A percentile compares a stretch with the other conserved stretches of the same genome.
phyloP scores from a whole-genome alignment of 2,888 invertebrate genomes.

The Xestia sexstrigata region DNA sequence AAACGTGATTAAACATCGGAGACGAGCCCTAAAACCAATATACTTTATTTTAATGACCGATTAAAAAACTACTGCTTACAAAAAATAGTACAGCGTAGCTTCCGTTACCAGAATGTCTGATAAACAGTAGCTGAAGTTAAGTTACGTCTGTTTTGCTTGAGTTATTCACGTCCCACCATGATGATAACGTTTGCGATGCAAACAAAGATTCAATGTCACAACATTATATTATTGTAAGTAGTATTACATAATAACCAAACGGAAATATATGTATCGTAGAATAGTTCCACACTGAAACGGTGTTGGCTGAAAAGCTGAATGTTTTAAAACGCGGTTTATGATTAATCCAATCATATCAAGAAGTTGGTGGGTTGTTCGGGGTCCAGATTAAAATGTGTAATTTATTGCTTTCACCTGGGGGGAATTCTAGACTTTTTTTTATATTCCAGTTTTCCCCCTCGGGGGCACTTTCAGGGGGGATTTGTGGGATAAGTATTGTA shows the following conservation, averaged over 20 bases:
- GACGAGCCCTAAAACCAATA: slow-evolving; percentile 8
- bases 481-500: no score
- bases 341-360: slow-evolving; percentile 3
- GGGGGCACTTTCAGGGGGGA: no score
- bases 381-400: neutral
- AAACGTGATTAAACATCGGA: slow-evolving; percentile 35
- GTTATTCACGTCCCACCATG: slow-evolving; percentile 21
- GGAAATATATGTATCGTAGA: neutral
- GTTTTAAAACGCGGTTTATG: neutral
- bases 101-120: neutral
- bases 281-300: neutral
- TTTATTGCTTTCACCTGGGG: slow-evolving; percentile 11
- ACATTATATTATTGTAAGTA: slow-evolving; percentile 15
- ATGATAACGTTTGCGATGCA: slow-evolving; percentile 40
- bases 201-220: slow-evolving; percentile 49
- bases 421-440: no score
- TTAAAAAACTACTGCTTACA: slow-evolving; percentile 24
- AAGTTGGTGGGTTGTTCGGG: slow-evolving; percentile 14
- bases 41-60: neutral
- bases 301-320: neutral
- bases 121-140: slow-evolving; percentile 34
- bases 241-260: slow-evolving; percentile 29
- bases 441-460: no score
- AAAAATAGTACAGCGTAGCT: slow-evolving; percentile 20
- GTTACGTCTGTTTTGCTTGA: slow-evolving; percentile 29